phyloP scores from a whole-genome alignment of 2,797 vertebrate genomes.

The Salmo trutta region DNA sequence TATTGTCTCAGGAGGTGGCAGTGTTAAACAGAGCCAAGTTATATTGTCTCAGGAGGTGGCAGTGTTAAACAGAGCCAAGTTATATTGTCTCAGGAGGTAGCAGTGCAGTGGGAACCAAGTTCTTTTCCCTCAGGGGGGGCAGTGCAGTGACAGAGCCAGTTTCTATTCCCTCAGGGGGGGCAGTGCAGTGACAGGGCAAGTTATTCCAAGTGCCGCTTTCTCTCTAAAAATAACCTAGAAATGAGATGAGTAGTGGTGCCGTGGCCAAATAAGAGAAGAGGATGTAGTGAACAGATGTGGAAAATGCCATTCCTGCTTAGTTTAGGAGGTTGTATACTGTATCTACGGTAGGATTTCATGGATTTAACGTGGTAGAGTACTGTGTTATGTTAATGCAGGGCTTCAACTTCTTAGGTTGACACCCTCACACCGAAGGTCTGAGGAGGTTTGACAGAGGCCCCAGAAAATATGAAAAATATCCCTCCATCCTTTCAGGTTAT shows the following conservation, averaged over 20 bases:
- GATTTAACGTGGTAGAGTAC: not conserved
- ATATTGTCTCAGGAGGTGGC: not conserved
- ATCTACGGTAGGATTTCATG: not conserved
- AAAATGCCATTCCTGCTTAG: constrained; percentile 11
- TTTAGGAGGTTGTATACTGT: not conserved
- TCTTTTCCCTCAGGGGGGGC: too few species aligned
- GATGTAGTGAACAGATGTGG: constrained; percentile 36
- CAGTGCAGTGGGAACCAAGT: constrained; percentile 45
- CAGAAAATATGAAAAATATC: not conserved
- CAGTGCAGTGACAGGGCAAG: constrained; percentile 55
- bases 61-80: constrained; percentile 44
- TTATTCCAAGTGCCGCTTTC: constrained; percentile 40
- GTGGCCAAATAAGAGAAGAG: constrained; percentile 2
- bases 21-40: too few species aligned
- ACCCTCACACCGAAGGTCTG: constrained; percentile 12
- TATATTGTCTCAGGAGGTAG: constrained; percentile 49
- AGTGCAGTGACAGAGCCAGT: constrained; percentile 43
- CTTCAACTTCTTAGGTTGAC: not conserved
- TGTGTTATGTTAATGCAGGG: not conserved
- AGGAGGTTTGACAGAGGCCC: constrained; percentile 4
- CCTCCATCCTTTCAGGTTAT: not conserved
- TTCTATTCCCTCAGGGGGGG: constrained; percentile 51
- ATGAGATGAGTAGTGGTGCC: constrained; percentile 21
- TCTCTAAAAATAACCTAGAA: constrained; percentile 53
- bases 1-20: too few species aligned